Evolutionary conservation across 2,888 invertebrate genomes (phyloP).

Genomic region (Tetheella fluctuosa): DNA sequence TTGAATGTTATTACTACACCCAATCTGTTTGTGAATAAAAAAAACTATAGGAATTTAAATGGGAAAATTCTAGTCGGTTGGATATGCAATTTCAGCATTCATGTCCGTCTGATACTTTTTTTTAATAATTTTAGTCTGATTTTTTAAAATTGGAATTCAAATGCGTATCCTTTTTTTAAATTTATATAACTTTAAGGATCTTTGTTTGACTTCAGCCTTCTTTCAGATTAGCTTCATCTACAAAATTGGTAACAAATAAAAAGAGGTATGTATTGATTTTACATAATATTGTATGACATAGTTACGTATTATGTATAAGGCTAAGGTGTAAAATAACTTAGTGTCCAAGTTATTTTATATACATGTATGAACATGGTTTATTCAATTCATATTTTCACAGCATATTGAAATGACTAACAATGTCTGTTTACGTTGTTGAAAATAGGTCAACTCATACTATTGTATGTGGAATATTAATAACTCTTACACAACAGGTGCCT

Average conservation of each 20-base stretch:
- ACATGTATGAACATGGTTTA: too few species aligned
- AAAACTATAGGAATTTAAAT: neutral
- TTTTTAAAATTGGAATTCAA: neutral
- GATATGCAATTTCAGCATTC: neutral
- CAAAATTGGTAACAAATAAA: too few species aligned
- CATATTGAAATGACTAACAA: neutral
- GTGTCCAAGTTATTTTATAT: too few species aligned
- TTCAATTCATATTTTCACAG: neutral
- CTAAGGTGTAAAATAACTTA: too few species aligned
- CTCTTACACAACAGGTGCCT: neutral
- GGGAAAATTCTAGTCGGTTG: neutral
- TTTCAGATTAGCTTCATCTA: too few species aligned
- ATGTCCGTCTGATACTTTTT: neutral
- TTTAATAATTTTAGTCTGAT: neutral
- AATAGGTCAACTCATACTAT: slow-evolving; percentile 2
- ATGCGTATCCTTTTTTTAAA: too few species aligned
- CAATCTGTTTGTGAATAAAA: neutral
- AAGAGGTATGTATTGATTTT: too few species aligned
- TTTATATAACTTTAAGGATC: too few species aligned
- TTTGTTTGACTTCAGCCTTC: too few species aligned
- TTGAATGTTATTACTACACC: neutral
- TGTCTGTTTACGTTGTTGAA: slow-evolving; percentile 5
- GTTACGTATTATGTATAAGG: too few species aligned
- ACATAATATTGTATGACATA: too few species aligned
- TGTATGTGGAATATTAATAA: slow-evolving; percentile 4